Base-by-base conservation (phyloP, 92 coral and sea anemone genomes). In the Siderastrea siderea region DNA sequence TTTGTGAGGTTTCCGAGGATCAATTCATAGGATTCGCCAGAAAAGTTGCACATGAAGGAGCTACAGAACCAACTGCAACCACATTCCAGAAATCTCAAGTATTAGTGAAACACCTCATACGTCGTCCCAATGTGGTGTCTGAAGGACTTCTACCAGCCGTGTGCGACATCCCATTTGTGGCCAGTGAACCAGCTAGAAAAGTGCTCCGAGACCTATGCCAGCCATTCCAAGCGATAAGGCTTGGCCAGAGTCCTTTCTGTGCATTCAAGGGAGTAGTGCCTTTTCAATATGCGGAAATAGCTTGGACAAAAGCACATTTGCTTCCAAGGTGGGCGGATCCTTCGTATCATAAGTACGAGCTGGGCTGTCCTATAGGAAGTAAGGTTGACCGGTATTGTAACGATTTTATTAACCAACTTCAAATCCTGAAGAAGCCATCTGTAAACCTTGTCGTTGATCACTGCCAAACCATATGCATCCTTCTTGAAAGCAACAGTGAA, bases 231-330 rank as follows among this genome's bases (percentile, higher is more conserved):
- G 54, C 47, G 70, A 64, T 49, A 57, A 10, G 15, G 9, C 72
- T 12, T 14, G 86, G 84, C 2, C 67, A 83, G 11, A 55, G 46
- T 66, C 82, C 92, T 0, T 95, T 53, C 53, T 59, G 92, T 47
- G 70, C 87, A 4, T 95, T 93, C 83, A 87, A 74, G 43, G 94
- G 90, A 3, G 90, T 95, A 48, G 86, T 93, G 67, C 63, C 81
- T 0, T 7, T 57, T 1, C 47, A 68, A 0, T 54, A 89, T 49
- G 61, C 57, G 38, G 66, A 58, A 5, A 69, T 95, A 3, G 82
- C 87, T 64, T 95, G 98, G 98, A 95, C 96, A 1, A 87, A 75
- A 74, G 84, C 92, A 61, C 70, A 65, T 72, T 69, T 95, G 73
- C 81, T 93, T 77, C 94, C 98, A 38, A 1, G 0, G 0, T 49